Evolutionary conservation across 2,113 vertebrate species (phyloP).

Genomic region (Mandrillus leucophaeus): DNA sequence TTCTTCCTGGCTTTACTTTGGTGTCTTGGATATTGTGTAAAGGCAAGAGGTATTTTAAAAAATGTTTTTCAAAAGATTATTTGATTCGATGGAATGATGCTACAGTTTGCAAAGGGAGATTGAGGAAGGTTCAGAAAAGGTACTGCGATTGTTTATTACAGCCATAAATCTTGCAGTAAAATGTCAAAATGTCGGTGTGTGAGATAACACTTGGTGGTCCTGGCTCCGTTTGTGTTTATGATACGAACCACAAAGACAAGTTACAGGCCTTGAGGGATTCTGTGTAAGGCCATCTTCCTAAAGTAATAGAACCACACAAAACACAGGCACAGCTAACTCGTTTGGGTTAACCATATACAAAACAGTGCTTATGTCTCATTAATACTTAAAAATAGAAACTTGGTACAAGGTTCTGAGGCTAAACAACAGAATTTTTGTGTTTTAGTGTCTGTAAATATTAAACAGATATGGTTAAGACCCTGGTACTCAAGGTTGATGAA

Average conservation of each 20-base stretch:
- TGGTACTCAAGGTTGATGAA: slow-evolving; percentile 46
- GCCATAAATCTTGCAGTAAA: slow-evolving; percentile 90
- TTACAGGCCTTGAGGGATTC: slow-evolving; percentile 88
- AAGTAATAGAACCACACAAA: slow-evolving; percentile 79
- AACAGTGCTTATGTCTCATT: slow-evolving; percentile 61
- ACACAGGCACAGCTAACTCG: slow-evolving; percentile 71
- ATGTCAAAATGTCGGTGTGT: slow-evolving; percentile 88
- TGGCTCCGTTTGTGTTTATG: slow-evolving; percentile 90
- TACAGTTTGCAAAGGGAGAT: slow-evolving; percentile 82
- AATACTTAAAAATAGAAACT: slow-evolving; percentile 67
- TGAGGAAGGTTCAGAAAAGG: slow-evolving; percentile 74
- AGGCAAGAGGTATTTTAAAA: slow-evolving; percentile 63
- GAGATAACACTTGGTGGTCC: slow-evolving; percentile 92
- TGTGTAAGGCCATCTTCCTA: slow-evolving; percentile 84
- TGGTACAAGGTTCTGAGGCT: slow-evolving; percentile 63
- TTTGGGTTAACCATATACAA: slow-evolving; percentile 81
- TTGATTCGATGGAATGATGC: slow-evolving; percentile 74
- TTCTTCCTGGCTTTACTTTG: slow-evolving; percentile 60
- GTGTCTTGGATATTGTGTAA: slow-evolving; percentile 51
- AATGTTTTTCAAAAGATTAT: slow-evolving; percentile 57
- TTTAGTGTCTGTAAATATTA: slow-evolving; percentile 77
- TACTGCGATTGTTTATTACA: slow-evolving; percentile 87
- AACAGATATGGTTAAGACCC: slow-evolving; percentile 67
- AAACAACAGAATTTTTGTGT: slow-evolving; percentile 76
- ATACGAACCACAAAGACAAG: slow-evolving; percentile 88